A percentile compares a stretch with the other conserved stretches of the same genome.
Evolutionary conservation across 1,140 invertebrate genomes (phyloP).

Genomic region (Neodiprion fabricii): DNA sequence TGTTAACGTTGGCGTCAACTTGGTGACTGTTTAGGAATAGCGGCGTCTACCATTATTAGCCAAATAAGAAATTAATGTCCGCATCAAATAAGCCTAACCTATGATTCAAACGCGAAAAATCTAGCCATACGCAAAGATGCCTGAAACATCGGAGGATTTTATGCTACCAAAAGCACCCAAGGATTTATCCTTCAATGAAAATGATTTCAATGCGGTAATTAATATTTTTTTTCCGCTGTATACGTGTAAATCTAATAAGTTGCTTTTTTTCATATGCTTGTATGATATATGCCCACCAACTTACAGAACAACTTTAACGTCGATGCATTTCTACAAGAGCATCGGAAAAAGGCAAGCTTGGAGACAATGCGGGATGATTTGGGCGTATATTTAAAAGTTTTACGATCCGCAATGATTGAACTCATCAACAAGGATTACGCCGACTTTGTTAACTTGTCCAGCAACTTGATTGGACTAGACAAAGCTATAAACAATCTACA

Average conservation of each 20-base stretch:
- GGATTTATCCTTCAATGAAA: conserved; percentile 54
- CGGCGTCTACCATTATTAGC: too few species aligned
- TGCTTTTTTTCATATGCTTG: background rate
- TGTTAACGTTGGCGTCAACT: too few species aligned
- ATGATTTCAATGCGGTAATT: conserved; percentile 53
- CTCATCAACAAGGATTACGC: conserved; percentile 97
- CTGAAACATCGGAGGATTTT: conserved; percentile 38
- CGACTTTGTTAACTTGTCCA: conserved; percentile 95
- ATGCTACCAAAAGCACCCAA: conserved; percentile 55
- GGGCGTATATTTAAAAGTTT: conserved; percentile 86
- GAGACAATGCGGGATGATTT: conserved; percentile 91
- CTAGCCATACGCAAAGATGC: conserved; percentile 33
- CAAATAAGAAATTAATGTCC: too few species aligned
- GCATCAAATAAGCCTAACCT: too few species aligned
- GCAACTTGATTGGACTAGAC: conserved; percentile 91
- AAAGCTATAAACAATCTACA: conserved; percentile 83
- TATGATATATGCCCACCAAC: background rate
- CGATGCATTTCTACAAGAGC: conserved; percentile 87
- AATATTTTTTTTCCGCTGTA: conserved; percentile 9
- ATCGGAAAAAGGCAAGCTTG: conserved; percentile 79
- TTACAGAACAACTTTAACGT: conserved; percentile 85
- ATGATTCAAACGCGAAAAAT: background rate
- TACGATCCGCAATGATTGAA: conserved; percentile 93
- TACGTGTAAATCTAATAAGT: conserved; percentile 10
- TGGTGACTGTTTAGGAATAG: too few species aligned